Base-by-base conservation (phyloP, 2,888 invertebrate species). In the Synanthedon tipuliformis region DNA sequence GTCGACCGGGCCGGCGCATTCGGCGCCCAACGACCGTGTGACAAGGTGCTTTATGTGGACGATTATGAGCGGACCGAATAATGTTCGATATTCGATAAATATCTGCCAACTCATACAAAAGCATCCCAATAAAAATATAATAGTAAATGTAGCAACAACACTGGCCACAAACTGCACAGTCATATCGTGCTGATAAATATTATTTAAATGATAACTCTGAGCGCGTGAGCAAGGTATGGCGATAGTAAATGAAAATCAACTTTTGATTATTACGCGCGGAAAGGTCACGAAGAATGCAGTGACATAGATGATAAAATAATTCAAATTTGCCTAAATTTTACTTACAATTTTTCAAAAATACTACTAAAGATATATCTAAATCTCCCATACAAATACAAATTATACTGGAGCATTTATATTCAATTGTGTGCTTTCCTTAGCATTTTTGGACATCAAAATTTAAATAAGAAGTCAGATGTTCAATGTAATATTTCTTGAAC, bases 61-160 rank as follows among this genome's bases (percentile, higher is more conserved):
- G 85, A 83, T 85, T 86, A 85, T 83, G 81, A 81, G 73, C 81
- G 71, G 75, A 80, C 83, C 85, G 83, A 86, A 85, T 86, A 85
- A 86, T 84, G 84, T 84, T 83, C 81, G 72, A 83, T 85, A 81
- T 77, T 78, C 86, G 87, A 87, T 87, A 87, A 87, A 87, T 87
- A 87, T 86, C 87, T 86, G 87, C 87, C 85, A 87, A 81, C 86
- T 86, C 87, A 87, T 85, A 87, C 85, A 87, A 87, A 85, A 84
- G 86, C 80, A 77, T 80, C 80, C 82, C 82, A 87, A 86, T 86
- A 87, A 86, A 85, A 86, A 77, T 84, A 85, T 85, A 85, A 86
- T 87, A 85, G 86, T 81, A 77, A 84, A 84, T 79, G 84, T 79
- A 81, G 81, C 80, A 81, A 80, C 81, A 82, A 80, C 83, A 80